phyloP scores from a whole-genome alignment of 2,113 vertebrate species.

The Passer domesticus region DNA sequence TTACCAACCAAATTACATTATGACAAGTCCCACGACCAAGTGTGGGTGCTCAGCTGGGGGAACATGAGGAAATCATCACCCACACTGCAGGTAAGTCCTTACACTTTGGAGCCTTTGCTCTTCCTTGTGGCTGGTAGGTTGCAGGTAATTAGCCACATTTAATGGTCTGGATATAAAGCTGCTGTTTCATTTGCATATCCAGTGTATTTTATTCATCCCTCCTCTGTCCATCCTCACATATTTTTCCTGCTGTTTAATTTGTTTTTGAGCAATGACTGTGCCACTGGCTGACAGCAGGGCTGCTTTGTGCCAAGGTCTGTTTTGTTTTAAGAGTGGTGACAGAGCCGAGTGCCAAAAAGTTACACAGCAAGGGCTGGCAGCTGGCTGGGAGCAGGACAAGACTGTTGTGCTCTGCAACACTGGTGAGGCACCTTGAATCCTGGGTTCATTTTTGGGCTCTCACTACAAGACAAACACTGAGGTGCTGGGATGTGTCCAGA shows the following conservation, averaged over 20 bases:
- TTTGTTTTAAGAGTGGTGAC: conserved; percentile 2
- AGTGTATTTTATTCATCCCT: not conserved
- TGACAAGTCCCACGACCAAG: conserved; percentile 96
- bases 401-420: not conserved
- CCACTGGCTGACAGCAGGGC: conserved; percentile 12
- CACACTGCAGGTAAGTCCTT: conserved; percentile 84
- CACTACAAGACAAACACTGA: not conserved
- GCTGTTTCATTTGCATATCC: not conserved
- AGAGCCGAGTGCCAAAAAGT: not conserved
- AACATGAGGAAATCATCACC: conserved; percentile 79
- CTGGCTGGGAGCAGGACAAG: not conserved
- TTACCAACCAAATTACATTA: conserved; percentile 90
- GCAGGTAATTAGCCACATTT: conserved; percentile 9
- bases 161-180: not conserved
- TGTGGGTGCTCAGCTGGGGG: conserved; percentile 95
- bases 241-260: conserved; percentile 43
- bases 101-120: not conserved
- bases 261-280: not conserved
- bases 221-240: not conserved
- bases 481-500: not conserved
- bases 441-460: not conserved
- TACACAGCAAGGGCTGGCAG: not conserved
- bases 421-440: not conserved
- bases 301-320: not conserved
- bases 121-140: not conserved